These are phyloP conservation scores for Sprattus sprattus DNA, from an alignment of 2,113 vertebrate species.

Conservation along the genomic window DNA sequence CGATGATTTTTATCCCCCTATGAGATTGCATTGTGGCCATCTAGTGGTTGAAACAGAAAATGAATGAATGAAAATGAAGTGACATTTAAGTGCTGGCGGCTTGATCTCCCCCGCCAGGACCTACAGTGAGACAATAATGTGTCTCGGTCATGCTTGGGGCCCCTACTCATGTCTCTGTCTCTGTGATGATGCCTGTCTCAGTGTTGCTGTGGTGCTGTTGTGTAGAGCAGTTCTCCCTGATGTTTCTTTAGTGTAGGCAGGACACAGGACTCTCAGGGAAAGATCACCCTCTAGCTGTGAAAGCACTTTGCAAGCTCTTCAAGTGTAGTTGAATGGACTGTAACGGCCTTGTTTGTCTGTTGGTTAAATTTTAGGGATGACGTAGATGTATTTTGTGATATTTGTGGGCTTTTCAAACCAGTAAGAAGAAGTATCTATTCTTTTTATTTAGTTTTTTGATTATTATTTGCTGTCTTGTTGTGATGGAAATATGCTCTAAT, in stretches of 20 bases:
- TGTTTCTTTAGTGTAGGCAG: neutral
- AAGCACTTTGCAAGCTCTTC: neutral
- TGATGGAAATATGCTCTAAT: neutral
- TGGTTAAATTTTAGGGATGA: neutral
- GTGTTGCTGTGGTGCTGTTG: neutral
- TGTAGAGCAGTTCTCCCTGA: neutral
- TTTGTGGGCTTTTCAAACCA: neutral
- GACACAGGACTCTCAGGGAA: neutral
- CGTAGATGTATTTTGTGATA: neutral
- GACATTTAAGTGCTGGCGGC: constrained; percentile 39
- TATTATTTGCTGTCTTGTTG: neutral
- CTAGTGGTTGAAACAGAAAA: constrained; percentile 67
- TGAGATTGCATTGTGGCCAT: constrained; percentile 60
- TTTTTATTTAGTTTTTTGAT: neutral
- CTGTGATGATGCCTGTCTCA: neutral
- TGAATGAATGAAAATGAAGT: constrained; percentile 49
- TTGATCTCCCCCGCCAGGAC: neutral
- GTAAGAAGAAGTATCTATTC: neutral
- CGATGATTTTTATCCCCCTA: constrained; percentile 37
- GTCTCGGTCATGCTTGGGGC: neutral
- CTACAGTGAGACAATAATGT: neutral
- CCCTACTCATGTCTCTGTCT: neutral
- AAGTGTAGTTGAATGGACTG: neutral
- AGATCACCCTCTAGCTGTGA: neutral
- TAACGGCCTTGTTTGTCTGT: neutral